Base-by-base conservation (phyloP, 2,113 vertebrate genomes). In the Fregata magnificens region DNA sequence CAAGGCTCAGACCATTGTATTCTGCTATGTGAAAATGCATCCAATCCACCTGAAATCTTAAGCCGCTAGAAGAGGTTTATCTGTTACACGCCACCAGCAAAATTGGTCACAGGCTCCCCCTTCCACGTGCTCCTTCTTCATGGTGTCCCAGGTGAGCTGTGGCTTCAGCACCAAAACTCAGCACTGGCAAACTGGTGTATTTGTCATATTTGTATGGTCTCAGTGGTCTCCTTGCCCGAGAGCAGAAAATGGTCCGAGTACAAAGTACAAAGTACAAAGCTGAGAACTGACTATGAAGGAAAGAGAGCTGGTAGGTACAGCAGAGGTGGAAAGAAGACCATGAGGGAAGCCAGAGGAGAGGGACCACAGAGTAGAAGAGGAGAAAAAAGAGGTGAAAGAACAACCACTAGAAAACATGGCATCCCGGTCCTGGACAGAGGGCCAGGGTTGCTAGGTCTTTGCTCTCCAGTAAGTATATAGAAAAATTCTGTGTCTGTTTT, bases 201-300 rank as follows among this genome's bases (percentile, higher is more conserved):
- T 61, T 91, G 72, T 81, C 69, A 13, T 19, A 71, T 59, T 45
- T 36, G 9, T 32, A n/a, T 34, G 29, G 29, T 38, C 52, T 65
- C 58, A 36, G 50, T 11, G 24, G 24, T 58, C 5, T 80, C 49
- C 61, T 58, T 56, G 55, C 13, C 73, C 0, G 0, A 82, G 36
- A 73, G 82, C 55, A 71, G 31, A 74, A 71, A 82, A 58, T 0
- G 4, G 25, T 32, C 32, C 0, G 0, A 79, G 38, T 22, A 45
- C 36, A 74, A 90, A 71, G 61, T n/a, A n/a, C n/a, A n/a, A 0
- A 79, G 38, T 22, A 45, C 36, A 74, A 90, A 71, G 61, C 47
- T 76, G 55, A 82, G 53, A 49, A 49, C 3, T 10, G 26, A 18
- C 19, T 45, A 9, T 6, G 32, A 81, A 79, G 42, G 22, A 45